Evolutionary conservation across 2,113 vertebrate species (phyloP).

Genomic region (Clarias macrocephalus): DNA sequence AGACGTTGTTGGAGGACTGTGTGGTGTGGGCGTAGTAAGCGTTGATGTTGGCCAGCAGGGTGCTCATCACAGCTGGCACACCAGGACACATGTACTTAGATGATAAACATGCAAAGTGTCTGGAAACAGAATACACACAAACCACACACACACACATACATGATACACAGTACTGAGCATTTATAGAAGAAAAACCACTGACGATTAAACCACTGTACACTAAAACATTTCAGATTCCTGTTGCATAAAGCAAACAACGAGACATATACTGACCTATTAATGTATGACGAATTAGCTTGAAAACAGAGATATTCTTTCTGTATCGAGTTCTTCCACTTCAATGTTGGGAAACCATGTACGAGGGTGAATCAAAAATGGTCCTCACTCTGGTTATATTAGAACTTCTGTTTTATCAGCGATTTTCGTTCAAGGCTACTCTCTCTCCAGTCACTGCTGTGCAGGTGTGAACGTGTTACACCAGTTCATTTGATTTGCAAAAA

Average conservation of each 20-base stretch:
- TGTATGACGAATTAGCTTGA: neutral
- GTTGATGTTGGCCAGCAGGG: slow-evolving; percentile 95
- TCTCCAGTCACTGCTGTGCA: too few relatives aligned
- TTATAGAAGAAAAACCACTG: neutral
- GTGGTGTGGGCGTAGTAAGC: slow-evolving; percentile 98
- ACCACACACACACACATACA: slow-evolving; percentile 1
- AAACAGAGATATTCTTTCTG: neutral
- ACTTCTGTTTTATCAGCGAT: too few relatives aligned
- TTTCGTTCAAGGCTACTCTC: too few relatives aligned
- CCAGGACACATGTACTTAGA: slow-evolving; percentile 99
- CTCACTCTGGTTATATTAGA: too few relatives aligned
- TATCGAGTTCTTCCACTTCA: neutral
- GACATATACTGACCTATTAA: neutral
- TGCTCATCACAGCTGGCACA: slow-evolving; percentile 97
- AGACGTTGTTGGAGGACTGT: slow-evolving; percentile 90
- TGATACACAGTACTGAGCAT: neutral
- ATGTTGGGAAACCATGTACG: too few relatives aligned
- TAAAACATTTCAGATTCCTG: neutral
- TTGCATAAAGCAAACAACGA: neutral
- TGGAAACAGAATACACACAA: slow-evolving; percentile 56
- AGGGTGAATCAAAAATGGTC: too few relatives aligned
- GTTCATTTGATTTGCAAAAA: too few relatives aligned
- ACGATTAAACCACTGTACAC: neutral
- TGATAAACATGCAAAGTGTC: slow-evolving; percentile 96
- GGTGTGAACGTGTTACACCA: too few relatives aligned